A percentile compares a stretch with the other conserved stretches of the same genome.
phyloP scores from a whole-genome alignment of 2,113 vertebrate genomes.

The Symphodus melops region DNA sequence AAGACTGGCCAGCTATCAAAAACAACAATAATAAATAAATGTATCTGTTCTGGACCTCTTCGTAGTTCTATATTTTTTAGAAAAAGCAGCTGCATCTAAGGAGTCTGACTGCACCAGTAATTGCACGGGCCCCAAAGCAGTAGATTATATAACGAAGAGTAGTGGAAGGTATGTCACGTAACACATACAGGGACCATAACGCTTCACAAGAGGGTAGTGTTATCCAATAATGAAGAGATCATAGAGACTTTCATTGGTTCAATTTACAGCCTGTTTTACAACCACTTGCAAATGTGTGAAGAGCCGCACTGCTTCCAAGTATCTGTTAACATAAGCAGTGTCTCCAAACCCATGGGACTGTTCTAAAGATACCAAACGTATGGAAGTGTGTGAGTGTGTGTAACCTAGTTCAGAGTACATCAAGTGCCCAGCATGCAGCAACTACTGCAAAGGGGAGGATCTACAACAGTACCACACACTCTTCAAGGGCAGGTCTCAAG shows the following conservation, averaged over 20 bases:
- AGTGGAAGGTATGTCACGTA: background rate
- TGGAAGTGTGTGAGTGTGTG: conserved; percentile 26
- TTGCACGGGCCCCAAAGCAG: conserved; percentile 1
- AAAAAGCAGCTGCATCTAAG: conserved; percentile 8
- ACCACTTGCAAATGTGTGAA: conserved; percentile 4
- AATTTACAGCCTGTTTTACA: background rate
- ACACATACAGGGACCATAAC: background rate
- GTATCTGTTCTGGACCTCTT: no score
- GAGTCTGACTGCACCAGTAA: background rate
- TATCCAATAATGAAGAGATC: background rate
- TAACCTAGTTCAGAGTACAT: conserved; percentile 72
- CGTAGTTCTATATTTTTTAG: background rate
- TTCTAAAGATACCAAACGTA: conserved; percentile 62
- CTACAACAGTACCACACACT: conserved; percentile 41
- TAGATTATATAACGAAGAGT: background rate
- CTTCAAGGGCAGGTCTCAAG: conserved; percentile 75
- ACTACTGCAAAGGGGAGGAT: conserved; percentile 79
- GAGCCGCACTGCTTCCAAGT: conserved; percentile 17
- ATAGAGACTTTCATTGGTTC: background rate
- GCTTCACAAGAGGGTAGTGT: background rate
- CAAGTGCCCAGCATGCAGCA: conserved; percentile 72
- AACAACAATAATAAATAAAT: no score
- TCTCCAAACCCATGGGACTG: conserved; percentile 30
- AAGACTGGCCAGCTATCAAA: no score
- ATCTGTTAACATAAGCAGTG: conserved; percentile 25